These are phyloP conservation scores for Andrena trimmerana DNA, from an alignment of 2,888 invertebrate species.

Conservation along the genomic window DNA sequence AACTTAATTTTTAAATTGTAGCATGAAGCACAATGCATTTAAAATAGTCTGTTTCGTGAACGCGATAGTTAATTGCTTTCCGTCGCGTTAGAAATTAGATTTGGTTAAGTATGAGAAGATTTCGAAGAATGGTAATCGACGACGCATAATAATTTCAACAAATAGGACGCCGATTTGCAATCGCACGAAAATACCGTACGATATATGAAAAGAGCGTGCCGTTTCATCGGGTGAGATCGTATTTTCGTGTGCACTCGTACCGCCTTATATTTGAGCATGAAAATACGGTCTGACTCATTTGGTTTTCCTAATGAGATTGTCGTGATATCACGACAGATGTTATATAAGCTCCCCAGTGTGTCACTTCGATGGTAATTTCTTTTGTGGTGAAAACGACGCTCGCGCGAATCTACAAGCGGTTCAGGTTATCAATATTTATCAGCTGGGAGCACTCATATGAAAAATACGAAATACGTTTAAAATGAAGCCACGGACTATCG, in stretches of 20 bases:
- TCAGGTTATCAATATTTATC: conserved; percentile 12
- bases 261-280: conserved; percentile 33
- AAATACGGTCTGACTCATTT: conserved; percentile 54
- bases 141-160: neutral
- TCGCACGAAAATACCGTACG: conserved; percentile 37
- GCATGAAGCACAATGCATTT: too few relatives aligned
- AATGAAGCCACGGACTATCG: too few relatives aligned
- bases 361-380: conserved; percentile 9
- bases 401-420: neutral
- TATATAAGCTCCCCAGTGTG: conserved; percentile 27
- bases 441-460: neutral
- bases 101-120: neutral
- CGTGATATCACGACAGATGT: conserved; percentile 34
- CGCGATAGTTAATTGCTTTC: neutral
- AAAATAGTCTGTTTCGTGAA: too few relatives aligned
- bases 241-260: conserved; percentile 33
- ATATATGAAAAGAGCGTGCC: conserved; percentile 38
- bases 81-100: neutral
- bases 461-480: neutral
- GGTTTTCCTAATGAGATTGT: conserved; percentile 52
- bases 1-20: too few relatives aligned
- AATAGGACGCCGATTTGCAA: conserved; percentile 13
- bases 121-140: neutral
- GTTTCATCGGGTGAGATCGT: conserved; percentile 20
- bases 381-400: conserved; percentile 7